Evolutionary conservation across 2,888 invertebrate genomes (phyloP).

Genomic region (Pogonocherus hispidulus): DNA sequence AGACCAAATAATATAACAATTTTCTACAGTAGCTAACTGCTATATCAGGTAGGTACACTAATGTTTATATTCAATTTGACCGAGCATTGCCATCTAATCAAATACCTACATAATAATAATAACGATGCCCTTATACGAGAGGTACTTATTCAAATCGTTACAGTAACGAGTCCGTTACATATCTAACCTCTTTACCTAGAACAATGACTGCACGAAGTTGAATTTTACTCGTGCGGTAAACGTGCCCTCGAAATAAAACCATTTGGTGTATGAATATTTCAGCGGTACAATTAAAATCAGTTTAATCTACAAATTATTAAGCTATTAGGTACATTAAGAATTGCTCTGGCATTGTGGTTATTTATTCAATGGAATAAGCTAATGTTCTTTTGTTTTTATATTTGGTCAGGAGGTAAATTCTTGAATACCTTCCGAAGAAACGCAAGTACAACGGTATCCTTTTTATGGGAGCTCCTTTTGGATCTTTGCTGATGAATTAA

Average conservation of each 20-base stretch:
- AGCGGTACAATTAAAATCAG: neutral
- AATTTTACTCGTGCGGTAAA: slow-evolving; percentile 3
- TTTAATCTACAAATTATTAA: neutral
- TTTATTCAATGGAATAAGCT: neutral
- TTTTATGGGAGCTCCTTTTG: too few species aligned
- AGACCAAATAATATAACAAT: too few species aligned
- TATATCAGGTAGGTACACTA: too few species aligned
- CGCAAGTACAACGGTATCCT: too few species aligned
- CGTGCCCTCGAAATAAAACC: neutral
- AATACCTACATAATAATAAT: too few species aligned
- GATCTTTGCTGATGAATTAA: too few species aligned
- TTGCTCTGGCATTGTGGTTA: neutral
- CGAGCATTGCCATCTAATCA: too few species aligned
- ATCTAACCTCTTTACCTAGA: neutral
- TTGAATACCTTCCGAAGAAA: too few species aligned
- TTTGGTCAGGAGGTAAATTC: neutral
- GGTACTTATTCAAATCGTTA: neutral
- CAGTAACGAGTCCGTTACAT: neutral
- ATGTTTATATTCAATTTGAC: too few species aligned
- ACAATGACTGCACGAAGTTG: neutral
- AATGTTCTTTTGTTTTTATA: neutral
- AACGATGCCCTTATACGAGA: neutral
- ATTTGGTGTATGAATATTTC: neutral
- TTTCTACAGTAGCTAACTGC: too few species aligned
- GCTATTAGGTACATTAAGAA: neutral